phyloP scores from a whole-genome alignment of 2,797 vertebrate genomes.

The Acanthopagrus latus region DNA sequence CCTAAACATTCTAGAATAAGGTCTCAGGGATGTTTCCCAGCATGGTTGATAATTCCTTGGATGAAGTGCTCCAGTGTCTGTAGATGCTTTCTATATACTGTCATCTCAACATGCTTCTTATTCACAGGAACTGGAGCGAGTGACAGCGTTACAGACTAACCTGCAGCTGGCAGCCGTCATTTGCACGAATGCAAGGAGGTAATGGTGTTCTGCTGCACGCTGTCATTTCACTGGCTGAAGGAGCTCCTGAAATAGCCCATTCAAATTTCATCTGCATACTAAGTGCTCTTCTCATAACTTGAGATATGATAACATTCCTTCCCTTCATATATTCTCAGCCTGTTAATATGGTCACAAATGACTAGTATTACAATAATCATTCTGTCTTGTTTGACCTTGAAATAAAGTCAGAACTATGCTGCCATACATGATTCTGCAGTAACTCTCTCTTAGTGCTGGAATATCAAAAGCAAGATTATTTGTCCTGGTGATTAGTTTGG shows the following conservation, averaged over 20 bases:
- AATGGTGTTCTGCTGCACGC: slow-evolving; percentile 12
- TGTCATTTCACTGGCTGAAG: slow-evolving; percentile 21
- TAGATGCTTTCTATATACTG: slow-evolving; percentile 7
- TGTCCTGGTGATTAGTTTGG: too few species aligned
- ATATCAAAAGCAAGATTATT: background rate
- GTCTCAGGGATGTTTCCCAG: background rate
- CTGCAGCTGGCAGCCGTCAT: slow-evolving; percentile 96
- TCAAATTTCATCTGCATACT: slow-evolving; percentile 24
- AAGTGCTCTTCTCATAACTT: slow-evolving; percentile 22
- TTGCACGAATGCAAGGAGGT: slow-evolving; percentile 96
- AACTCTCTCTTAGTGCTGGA: background rate
- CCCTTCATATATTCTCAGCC: background rate
- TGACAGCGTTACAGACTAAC: slow-evolving; percentile 94
- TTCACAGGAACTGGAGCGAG: slow-evolving; percentile 94
- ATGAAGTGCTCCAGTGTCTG: background rate
- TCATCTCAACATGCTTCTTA: slow-evolving; percentile 4
- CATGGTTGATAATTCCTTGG: background rate
- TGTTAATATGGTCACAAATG: background rate
- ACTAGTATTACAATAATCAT: background rate
- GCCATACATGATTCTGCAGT: background rate
- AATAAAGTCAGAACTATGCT: background rate
- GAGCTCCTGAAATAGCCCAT: slow-evolving; percentile 29
- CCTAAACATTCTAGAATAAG: background rate
- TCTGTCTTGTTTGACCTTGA: slow-evolving; percentile 5
- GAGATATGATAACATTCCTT: slow-evolving; percentile 1